A percentile compares a stretch with the other conserved stretches of the same genome.
Evolutionary conservation across 2,888 invertebrate genomes (phyloP).

Genomic region (Lapara coniferarum): DNA sequence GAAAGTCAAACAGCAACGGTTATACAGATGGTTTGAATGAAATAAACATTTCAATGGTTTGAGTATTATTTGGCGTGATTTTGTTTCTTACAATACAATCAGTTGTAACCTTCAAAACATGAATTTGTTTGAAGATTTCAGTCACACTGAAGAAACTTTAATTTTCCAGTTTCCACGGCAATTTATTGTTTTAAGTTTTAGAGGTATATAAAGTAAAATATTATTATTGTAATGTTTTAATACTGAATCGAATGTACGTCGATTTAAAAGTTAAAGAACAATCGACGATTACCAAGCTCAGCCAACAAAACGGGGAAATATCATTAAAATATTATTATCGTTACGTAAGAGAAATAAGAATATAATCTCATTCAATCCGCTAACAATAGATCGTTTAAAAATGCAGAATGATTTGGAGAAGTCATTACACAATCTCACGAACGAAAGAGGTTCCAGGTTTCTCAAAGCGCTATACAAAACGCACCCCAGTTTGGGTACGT

Average conservation of each 20-base stretch:
- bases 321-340: neutral
- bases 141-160: too few relatives aligned
- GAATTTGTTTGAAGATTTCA: too few relatives aligned
- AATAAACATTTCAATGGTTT: too few relatives aligned
- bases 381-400: conserved; percentile 33
- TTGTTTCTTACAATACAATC: too few relatives aligned
- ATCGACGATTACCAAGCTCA: neutral
- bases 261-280: neutral
- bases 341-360: conserved; percentile 20
- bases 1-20: too few relatives aligned
- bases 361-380: conserved; percentile 28
- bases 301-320: neutral
- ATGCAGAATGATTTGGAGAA: conserved; percentile 33
- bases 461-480: conserved; percentile 42
- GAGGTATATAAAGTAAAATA: too few relatives aligned
- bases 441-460: conserved; percentile 48
- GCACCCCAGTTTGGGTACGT: conserved; percentile 52
- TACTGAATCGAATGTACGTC: neutral
- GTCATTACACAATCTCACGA: conserved; percentile 55
- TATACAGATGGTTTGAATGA: too few relatives aligned
- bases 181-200: too few relatives aligned
- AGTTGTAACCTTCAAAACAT: too few relatives aligned
- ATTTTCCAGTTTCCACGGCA: too few relatives aligned
- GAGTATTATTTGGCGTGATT: too few relatives aligned
- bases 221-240: too few relatives aligned